Evolutionary conservation across 2,888 invertebrate species (phyloP).

Genomic region (Lamproptera curius): DNA sequence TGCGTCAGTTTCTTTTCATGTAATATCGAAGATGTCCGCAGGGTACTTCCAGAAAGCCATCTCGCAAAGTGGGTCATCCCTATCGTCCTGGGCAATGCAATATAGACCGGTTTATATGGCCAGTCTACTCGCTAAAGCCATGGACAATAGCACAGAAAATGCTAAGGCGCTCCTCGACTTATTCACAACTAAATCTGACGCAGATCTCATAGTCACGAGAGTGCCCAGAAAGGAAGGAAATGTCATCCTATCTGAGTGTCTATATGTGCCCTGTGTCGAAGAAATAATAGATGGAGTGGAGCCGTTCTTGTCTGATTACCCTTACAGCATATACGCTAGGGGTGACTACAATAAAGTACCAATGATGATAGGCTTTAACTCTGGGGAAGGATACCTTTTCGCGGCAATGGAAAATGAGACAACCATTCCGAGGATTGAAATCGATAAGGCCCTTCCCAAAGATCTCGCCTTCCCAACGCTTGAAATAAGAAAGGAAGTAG

Average conservation of each 20-base stretch:
- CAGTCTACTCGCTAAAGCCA: conserved; percentile 48
- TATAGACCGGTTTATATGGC: conserved; percentile 50
- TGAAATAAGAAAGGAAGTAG: conserved; percentile 35
- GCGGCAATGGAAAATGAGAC: conserved; percentile 47
- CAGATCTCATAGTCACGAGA: conserved; percentile 48
- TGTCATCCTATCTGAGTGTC: conserved; percentile 42
- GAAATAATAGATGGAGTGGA: conserved; percentile 49
- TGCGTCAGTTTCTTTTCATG: conserved; percentile 51
- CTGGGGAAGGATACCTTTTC: conserved; percentile 52
- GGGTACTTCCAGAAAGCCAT: conserved; percentile 63
- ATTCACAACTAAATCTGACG: conserved; percentile 46
- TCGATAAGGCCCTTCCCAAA: conserved; percentile 52
- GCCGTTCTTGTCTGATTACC: conserved; percentile 51
- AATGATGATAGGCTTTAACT: conserved; percentile 50
- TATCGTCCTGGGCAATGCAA: conserved; percentile 54
- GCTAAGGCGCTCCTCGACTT: conserved; percentile 48
- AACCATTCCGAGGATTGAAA: conserved; percentile 37
- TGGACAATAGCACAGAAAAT: conserved; percentile 45
- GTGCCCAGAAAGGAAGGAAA: conserved; percentile 49
- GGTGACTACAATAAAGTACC: conserved; percentile 58
- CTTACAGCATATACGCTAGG: conserved; percentile 41
- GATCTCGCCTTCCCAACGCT: conserved; percentile 44
- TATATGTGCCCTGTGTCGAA: conserved; percentile 56
- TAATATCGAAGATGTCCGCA: conserved; percentile 57
- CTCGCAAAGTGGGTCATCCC: conserved; percentile 57